These are phyloP conservation scores for Apostichopus californicus DNA, from an alignment of 35 echinoderm and acorn worm genomes.

Conservation along the genomic window DNA sequence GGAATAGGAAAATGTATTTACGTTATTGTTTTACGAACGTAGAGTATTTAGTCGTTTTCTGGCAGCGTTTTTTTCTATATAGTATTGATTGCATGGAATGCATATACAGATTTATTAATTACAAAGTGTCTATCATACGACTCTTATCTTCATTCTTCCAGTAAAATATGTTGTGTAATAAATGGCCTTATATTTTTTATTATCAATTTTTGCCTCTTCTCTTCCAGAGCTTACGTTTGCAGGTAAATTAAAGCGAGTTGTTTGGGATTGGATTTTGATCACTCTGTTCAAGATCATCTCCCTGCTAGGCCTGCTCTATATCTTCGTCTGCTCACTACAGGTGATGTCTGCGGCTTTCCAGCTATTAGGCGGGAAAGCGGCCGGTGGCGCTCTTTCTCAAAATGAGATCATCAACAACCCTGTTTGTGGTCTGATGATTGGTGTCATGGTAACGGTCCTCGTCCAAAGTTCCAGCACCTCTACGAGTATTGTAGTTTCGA, in stretches of 20 bases:
- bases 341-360: conserved; percentile 66
- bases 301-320: conserved; percentile 54
- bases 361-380: conserved; percentile 57
- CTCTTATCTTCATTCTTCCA: too few relatives aligned
- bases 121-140: too few relatives aligned
- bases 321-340: conserved; percentile 72
- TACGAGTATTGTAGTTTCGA: conserved; percentile 70
- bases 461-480: conserved; percentile 83
- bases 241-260: conserved; percentile 58
- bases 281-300: conserved; percentile 21
- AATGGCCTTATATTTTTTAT: too few relatives aligned
- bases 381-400: conserved; percentile 55
- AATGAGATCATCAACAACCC: conserved; percentile 66
- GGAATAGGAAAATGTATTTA: too few relatives aligned
- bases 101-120: too few relatives aligned
- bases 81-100: too few relatives aligned
- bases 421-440: conserved; percentile 73
- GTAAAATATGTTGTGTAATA: too few relatives aligned
- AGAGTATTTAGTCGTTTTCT: too few relatives aligned
- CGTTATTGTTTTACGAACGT: too few relatives aligned
- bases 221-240: conserved; percentile 56
- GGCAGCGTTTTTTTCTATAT: too few relatives aligned
- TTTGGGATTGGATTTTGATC: conserved; percentile 38
- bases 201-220: neutral
- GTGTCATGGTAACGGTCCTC: conserved; percentile 73